Evolutionary conservation across 1,140 invertebrate species (phyloP).

Genomic region (Forficula auricularia): DNA sequence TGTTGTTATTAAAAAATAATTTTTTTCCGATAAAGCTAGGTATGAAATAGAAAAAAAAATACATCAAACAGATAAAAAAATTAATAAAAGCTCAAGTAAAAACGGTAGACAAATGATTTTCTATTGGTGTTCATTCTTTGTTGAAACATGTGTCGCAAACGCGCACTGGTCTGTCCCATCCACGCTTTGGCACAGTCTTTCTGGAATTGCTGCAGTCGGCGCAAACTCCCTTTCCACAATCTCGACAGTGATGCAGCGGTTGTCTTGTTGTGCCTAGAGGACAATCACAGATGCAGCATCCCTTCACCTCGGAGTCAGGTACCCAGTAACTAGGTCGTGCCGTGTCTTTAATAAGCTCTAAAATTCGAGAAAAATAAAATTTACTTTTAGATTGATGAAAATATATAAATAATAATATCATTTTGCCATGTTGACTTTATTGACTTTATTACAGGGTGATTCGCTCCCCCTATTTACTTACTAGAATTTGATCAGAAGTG

Average conservation of each 20-base stretch:
- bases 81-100: no score
- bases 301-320: slow-evolving; percentile 47
- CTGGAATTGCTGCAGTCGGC: slow-evolving; percentile 40
- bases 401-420: background rate
- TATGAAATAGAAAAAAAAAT: no score
- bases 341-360: slow-evolving; percentile 57
- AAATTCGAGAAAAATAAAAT: slow-evolving; percentile 13
- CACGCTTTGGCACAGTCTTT: slow-evolving; percentile 43
- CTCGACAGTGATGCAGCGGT: slow-evolving; percentile 56
- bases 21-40: no score
- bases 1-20: no score
- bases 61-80: no score
- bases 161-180: slow-evolving; percentile 48
- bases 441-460: slow-evolving; percentile 1
- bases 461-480: no score
- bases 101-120: no score
- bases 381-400: background rate
- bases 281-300: slow-evolving; percentile 45
- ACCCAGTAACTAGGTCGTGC: slow-evolving; percentile 67
- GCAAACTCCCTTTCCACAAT: slow-evolving; percentile 53
- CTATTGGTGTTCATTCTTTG: slow-evolving; percentile 20
- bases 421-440: background rate
- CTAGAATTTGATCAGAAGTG: no score
- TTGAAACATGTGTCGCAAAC: slow-evolving; percentile 45
- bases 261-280: slow-evolving; percentile 34